Evolutionary conservation across 2,113 vertebrate genomes (phyloP).

Genomic region (Notothenia rossii): DNA sequence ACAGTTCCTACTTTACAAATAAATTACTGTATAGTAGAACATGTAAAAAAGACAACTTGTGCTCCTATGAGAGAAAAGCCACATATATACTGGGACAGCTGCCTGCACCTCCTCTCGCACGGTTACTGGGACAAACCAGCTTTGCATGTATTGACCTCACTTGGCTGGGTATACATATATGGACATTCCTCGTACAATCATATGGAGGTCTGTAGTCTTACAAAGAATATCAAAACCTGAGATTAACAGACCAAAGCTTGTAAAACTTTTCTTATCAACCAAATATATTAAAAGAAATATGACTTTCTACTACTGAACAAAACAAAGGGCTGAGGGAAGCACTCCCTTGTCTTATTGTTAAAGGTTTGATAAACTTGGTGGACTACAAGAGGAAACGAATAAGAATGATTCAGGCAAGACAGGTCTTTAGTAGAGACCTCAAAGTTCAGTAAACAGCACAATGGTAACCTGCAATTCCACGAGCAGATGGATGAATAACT

Average conservation of each 20-base stretch:
- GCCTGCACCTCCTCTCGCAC: constrained; percentile 59
- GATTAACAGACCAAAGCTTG: constrained; percentile 75
- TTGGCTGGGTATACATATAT: constrained; percentile 65
- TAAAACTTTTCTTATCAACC: constrained; percentile 54
- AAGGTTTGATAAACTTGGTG: constrained; percentile 40
- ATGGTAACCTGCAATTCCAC: constrained; percentile 55
- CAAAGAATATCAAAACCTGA: constrained; percentile 78
- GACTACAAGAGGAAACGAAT: constrained; percentile 63
- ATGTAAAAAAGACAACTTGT: constrained; percentile 62
- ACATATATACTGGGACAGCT: constrained; percentile 68
- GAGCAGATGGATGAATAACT: constrained; percentile 73
- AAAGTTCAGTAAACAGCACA: constrained; percentile 49
- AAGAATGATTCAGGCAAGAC: constrained; percentile 64
- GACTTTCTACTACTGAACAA: constrained; percentile 45
- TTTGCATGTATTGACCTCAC: constrained; percentile 54
- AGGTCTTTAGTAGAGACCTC: constrained; percentile 19
- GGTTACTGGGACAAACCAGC: constrained; percentile 54
- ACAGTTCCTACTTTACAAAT: constrained; percentile 78
- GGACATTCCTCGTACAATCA: constrained; percentile 75
- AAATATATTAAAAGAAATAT: constrained; percentile 60
- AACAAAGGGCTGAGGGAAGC: constrained; percentile 47
- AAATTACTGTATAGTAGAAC: constrained; percentile 78
- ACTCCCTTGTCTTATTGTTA: constrained; percentile 30
- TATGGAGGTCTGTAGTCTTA: constrained; percentile 71
- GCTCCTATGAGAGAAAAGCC: constrained; percentile 68